Base-by-base conservation (phyloP, 2,888 invertebrate species). In the Caenorhabditis sp. region DNA sequence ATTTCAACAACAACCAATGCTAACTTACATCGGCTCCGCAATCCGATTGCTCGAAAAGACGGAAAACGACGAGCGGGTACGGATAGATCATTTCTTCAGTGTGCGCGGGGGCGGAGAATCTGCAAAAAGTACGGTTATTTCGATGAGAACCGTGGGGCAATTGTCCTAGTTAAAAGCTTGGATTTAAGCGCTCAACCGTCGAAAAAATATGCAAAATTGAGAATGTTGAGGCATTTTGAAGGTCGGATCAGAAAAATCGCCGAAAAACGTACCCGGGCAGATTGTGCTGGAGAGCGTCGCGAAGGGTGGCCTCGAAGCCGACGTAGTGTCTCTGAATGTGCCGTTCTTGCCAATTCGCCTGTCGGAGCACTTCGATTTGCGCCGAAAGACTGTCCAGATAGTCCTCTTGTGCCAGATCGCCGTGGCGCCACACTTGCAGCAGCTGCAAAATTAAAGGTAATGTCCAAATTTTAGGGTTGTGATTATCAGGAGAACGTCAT, bases 351-450 rank as follows among this genome's bases (percentile, higher is more conserved):
- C 98, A 98, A 90, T 95, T 95, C 86, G 96, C 96, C 88, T 94
- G 93, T 37, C 94, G 41, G 2, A 99, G 90, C 89, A 96, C 96
- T 80, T 94, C 93, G 52, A 96, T 93, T 90, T 95, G 95, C 7
- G 95, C 94, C 96, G 97, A 98, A 11, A 99, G 91, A 88, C 96
- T 96, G 89, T 99, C 98, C 78, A 99, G 91, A 90, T 98, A 98
- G 91, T 93, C 92, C 89, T 97, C 96, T 89, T 99, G 98, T 0
- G 96, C 94, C 91, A 97, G 97, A 88, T 96, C 95, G n/a, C 93
- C 62, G 27, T 71, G 56, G 0, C 66, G 52, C 87, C 87, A 87
- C 0, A 98, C 96, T 89, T 95, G 92, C 45, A 99, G 90, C 2
- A 96, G 95, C 81, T 94, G 94, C 26, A 82, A 55, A n/a, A 24